Evolutionary conservation across 1,140 invertebrate species (phyloP), one percentile per base, ranked within the genome.

Genomic region (Pemphigus obesinymphae): DNA sequence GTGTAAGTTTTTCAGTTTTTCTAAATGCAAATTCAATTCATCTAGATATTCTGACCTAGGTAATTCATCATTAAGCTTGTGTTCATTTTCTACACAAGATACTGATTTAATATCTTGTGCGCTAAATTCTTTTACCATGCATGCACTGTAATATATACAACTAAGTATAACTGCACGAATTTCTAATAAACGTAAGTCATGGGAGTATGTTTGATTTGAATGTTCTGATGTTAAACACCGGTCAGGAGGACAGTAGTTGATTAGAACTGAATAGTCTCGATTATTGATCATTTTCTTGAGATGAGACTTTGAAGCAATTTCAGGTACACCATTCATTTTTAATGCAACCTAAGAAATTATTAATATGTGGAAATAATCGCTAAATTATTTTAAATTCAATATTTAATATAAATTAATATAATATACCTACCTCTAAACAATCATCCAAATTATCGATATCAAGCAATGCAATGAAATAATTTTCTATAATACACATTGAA

Each of bases 401-500:
- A n/a, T n/a, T n/a, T n/a, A n/a, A 31, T 17, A 63, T 63, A 5
- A 31, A 70, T 43, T 37, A 80, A 29, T 29, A 29, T 3, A 50
- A 50, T 63, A 8, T 0, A 20, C 63, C 63, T 80, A 80, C 76
- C 76, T 80, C 55, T 80, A 80, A 80, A 31, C 37, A 80, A 63
- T 80, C 76, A 20, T 80, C 37, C 17, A 58, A 15, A 58, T 20
- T 61, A 80, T 80, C 76, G 31, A 43, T 26, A 80, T 80, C 76
- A 45, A 61, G 34, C 31, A 80, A 80, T 13, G 55, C 63, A 58
- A 80, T 45, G 2, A 80, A 80, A 80, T 80, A 17, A 17, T 43
- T 45, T 61, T 80, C 76, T 20, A 63, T n/a, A 29, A 80, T 1
- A 61, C 76, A 43, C 55, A 80, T 63, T 29, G 76, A 80, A 87